Evolutionary conservation across 1,140 invertebrate genomes (phyloP).

Genomic region (Hypothenemus hampei): DNA sequence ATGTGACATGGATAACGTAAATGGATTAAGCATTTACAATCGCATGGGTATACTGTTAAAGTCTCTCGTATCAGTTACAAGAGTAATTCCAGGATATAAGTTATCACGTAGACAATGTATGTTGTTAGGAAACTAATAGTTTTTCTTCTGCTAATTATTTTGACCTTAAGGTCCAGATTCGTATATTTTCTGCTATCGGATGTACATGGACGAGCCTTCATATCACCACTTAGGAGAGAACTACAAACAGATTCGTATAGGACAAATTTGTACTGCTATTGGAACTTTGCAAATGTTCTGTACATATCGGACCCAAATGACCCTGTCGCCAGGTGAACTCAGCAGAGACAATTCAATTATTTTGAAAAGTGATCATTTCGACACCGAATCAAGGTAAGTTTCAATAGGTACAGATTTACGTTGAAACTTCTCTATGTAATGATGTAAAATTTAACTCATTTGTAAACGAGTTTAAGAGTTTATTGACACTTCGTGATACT

Average conservation of each 20-base stretch:
- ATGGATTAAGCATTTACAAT: slow-evolving; percentile 83
- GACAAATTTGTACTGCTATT: slow-evolving; percentile 74
- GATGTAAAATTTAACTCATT: no score
- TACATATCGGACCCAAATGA: slow-evolving; percentile 82
- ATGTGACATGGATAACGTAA: slow-evolving; percentile 63
- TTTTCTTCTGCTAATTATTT: no score
- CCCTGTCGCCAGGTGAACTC: slow-evolving; percentile 76
- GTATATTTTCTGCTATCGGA: slow-evolving; percentile 85
- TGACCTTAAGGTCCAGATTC: slow-evolving; percentile 55
- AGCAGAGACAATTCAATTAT: slow-evolving; percentile 66
- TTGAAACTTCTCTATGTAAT: no score
- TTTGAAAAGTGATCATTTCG: slow-evolving; percentile 88
- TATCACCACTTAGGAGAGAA: slow-evolving; percentile 67
- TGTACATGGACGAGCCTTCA: slow-evolving; percentile 81
- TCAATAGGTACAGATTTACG: no score
- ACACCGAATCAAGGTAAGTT: no score
- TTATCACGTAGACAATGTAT: slow-evolving; percentile 63
- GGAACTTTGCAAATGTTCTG: slow-evolving; percentile 75
- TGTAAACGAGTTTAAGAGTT: no score
- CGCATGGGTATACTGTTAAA: slow-evolving; percentile 87
- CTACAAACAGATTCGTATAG: slow-evolving; percentile 72
- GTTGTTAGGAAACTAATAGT: no score
- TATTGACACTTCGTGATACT: no score
- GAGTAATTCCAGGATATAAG: slow-evolving; percentile 88
- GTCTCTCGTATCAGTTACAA: slow-evolving; percentile 79